Evolutionary conservation across 1,140 invertebrate genomes (phyloP), one percentile per base, ranked within the genome.

Genomic region (Pararge aegeria): DNA sequence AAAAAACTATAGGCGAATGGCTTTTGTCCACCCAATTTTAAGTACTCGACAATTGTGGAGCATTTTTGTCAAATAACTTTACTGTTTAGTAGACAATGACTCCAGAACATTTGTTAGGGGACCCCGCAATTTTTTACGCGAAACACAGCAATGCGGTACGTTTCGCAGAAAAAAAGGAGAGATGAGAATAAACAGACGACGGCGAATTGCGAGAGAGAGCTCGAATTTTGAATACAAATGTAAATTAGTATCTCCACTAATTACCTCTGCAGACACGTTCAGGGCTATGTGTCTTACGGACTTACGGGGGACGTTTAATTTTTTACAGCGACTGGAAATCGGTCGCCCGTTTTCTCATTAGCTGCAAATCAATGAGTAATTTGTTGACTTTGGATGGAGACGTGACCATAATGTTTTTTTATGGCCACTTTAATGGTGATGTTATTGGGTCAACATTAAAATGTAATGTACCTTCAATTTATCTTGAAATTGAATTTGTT

Each of bases 171-270:
- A 86, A 88, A 87, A 83, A 80, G 64, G 71, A 76, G 65, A 85
- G 81, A 83, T 85, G 83, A 88, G 75, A 87, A 87, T 87, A 87
- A 89, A 87, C 83, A 89, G 86, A 89, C 83, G 82, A 84, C 78
- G 76, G 77, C 76, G 78, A 86, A 88, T 80, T 75, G 86, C 84
- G 80, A 82, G 86, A 87, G 79, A 84, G 83, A 78, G 87, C 89
- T 90, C 85, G 88, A 91, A 91, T 90, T 91, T 90, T 91, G 90
- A 91, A 91, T 91, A 90, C 90, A 90, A 91, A 91, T 91, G 90
- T 91, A 90, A 91, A 91, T 91, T 90, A 90, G 89, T 89, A 87
- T 88, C 86, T 81, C 78, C 80, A 88, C 89, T 91, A 91, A 91
- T 91, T 91, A 90, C 87, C 83, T 75, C 70, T 69, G 73, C 71